Percentiles rank a stretch among this genome's conserved stretches.
Evolutionary conservation across 1,140 invertebrate species (phyloP).

Genomic region (Ladona fulva): DNA sequence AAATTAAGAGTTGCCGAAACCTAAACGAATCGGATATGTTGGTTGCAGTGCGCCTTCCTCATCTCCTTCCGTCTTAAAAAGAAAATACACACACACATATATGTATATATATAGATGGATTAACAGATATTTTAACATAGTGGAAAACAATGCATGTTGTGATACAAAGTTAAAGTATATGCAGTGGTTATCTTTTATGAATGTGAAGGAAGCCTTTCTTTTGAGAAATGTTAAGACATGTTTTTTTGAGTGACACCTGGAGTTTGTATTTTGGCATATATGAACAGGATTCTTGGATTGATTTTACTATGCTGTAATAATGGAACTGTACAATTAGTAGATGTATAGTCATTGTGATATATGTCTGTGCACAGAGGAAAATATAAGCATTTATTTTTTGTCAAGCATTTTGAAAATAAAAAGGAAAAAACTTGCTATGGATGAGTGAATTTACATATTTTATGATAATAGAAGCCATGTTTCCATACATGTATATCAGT

Average conservation of each 20-base stretch:
- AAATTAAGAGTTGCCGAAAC: not conserved
- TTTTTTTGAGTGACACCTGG: not conserved
- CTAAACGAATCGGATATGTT: too few relatives aligned
- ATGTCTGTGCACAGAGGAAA: not conserved
- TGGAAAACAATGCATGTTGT: not conserved
- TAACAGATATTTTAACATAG: not conserved
- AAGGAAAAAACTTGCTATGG: not conserved
- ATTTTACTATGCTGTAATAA: too few relatives aligned
- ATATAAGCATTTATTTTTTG: constrained; percentile 9
- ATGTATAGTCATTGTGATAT: not conserved
- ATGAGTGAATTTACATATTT: not conserved
- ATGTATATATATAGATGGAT: not conserved
- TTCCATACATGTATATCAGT: not conserved
- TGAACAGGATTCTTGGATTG: too few relatives aligned
- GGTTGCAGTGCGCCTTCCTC: too few relatives aligned
- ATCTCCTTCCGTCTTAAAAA: too few relatives aligned
- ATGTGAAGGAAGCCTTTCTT: not conserved
- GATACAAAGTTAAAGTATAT: not conserved
- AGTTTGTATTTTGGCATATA: not conserved
- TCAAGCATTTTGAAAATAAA: constrained; percentile 7
- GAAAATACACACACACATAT: not conserved
- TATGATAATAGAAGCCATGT: not conserved
- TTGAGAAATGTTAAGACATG: not conserved
- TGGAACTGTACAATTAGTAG: not conserved
- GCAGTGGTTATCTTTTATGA: not conserved